phyloP scores from a whole-genome alignment of 2,888 invertebrate genomes.

The Cloeon dipterum region DNA sequence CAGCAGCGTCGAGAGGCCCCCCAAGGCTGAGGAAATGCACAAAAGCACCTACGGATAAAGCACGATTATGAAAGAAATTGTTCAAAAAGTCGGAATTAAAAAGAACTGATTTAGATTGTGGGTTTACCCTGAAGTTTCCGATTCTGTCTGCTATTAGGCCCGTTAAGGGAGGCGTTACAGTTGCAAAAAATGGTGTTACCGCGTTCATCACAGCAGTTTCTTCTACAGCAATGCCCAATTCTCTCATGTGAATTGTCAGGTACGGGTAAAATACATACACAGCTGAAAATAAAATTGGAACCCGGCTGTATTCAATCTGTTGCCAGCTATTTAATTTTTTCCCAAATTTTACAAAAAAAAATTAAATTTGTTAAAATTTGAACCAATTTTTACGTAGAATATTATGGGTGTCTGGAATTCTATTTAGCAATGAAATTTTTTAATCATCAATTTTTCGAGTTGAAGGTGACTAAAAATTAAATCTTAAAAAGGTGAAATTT shows the following conservation, averaged over 20 bases:
- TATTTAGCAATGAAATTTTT: too few relatives aligned
- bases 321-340: background rate
- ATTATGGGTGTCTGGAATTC: too few relatives aligned
- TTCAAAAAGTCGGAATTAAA: too few relatives aligned
- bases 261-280: slow-evolving; percentile 54
- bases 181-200: slow-evolving; percentile 47
- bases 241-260: slow-evolving; percentile 56
- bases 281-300: slow-evolving; percentile 28
- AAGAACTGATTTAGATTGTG: too few relatives aligned
- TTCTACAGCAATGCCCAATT: slow-evolving; percentile 52
- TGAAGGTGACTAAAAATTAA: too few relatives aligned
- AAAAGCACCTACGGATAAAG: slow-evolving; percentile 39
- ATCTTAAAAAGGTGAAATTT: too few relatives aligned
- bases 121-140: slow-evolving; percentile 57
- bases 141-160: slow-evolving; percentile 57
- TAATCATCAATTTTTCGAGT: too few relatives aligned
- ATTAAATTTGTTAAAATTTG: too few relatives aligned
- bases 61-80: too few relatives aligned
- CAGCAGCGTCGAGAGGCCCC: slow-evolving; percentile 39
- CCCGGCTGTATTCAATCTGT: background rate
- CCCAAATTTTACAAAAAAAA: background rate
- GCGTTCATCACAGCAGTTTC: slow-evolving; percentile 64
- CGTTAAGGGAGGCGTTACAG: slow-evolving; percentile 53
- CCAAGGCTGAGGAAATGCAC: slow-evolving; percentile 38
- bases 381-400: too few relatives aligned